These are phyloP conservation scores for Balearica regulorum DNA, from an alignment of 2,797 vertebrate species.

Conservation along the genomic window DNA sequence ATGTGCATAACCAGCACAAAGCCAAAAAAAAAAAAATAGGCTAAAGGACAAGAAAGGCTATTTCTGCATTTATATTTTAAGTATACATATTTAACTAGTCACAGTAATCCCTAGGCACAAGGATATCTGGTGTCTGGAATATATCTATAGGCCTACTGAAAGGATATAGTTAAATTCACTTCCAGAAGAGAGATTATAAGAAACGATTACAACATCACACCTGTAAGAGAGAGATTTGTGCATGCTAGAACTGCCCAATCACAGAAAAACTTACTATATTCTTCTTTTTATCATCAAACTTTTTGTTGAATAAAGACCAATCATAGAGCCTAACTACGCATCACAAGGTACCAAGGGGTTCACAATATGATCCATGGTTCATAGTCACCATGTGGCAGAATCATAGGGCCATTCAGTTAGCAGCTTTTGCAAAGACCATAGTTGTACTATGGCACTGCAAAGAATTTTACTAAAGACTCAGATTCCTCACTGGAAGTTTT, in stretches of 20 bases:
- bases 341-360: neutral
- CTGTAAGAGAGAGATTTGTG: neutral
- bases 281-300: neutral
- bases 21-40: neutral
- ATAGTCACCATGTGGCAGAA: neutral
- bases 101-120: neutral
- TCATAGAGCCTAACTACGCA: neutral
- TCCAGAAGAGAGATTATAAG: neutral
- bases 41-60: neutral
- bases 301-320: neutral
- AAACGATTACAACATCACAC: neutral
- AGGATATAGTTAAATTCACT: neutral
- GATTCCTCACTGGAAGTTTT: neutral
- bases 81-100: neutral
- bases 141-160: neutral
- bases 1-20: neutral
- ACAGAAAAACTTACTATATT: neutral
- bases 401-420: neutral
- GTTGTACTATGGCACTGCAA: neutral
- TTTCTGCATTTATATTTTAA: neutral
- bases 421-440: neutral
- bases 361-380: neutral
- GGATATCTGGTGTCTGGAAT: neutral
- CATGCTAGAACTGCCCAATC: neutral
- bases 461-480: neutral